Evolutionary conservation across 2,888 invertebrate species (phyloP).

Genomic region (Agrenia bidenticulata): DNA sequence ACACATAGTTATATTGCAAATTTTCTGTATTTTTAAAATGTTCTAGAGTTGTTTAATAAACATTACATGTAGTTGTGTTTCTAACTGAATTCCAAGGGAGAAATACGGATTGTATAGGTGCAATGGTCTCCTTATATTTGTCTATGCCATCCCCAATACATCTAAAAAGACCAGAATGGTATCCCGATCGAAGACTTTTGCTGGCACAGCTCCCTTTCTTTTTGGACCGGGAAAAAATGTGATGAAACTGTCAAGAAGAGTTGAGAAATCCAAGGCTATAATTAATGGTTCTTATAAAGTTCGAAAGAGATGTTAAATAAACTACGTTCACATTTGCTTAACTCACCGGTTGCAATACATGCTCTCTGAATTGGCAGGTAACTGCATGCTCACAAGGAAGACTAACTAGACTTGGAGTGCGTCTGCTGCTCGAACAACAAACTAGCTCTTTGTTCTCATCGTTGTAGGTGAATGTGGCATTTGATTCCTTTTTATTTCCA

Average conservation of each 20-base stretch:
- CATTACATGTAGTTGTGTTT: constrained; percentile 2
- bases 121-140: constrained; percentile 32
- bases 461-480: constrained; percentile 36
- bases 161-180: constrained; percentile 29
- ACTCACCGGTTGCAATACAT: constrained; percentile 13
- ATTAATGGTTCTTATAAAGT: neutral
- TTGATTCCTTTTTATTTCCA: neutral
- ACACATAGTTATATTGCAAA: too few relatives aligned
- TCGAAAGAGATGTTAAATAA: too few relatives aligned
- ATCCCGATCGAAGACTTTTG: constrained; percentile 6
- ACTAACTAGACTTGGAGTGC: constrained; percentile 42
- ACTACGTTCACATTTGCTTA: too few relatives aligned
- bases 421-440: constrained; percentile 44
- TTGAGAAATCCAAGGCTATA: neutral
- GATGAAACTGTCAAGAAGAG: constrained; percentile 9
- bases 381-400: constrained; percentile 43
- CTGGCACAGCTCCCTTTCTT: constrained; percentile 19
- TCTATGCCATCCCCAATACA: constrained; percentile 39
- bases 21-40: neutral
- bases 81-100: neutral
- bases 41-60: neutral
- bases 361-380: constrained; percentile 40
- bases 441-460: constrained; percentile 33
- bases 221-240: neutral
- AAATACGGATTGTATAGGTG: constrained; percentile 19